A percentile compares a stretch with the other conserved stretches of the same genome.
These are phyloP conservation scores for Alloplasta piceator DNA, from an alignment of 2,888 invertebrate species.

Conservation along the genomic window DNA sequence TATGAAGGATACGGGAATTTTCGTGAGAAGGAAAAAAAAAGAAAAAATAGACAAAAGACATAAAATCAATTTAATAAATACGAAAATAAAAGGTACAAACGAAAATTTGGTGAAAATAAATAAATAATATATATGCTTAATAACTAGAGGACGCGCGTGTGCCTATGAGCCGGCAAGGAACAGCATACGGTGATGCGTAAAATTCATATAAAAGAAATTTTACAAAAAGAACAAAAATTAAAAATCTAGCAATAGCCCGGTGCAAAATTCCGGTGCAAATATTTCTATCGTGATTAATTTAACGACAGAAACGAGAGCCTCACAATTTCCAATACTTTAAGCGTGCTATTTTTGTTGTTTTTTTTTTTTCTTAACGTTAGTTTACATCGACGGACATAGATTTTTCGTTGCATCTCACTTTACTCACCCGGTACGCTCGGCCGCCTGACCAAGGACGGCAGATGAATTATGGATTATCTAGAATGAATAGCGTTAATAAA, in stretches of 20 bases:
- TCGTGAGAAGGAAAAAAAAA: conserved; percentile 32
- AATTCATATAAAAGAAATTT: conserved; percentile 11
- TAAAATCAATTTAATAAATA: conserved; percentile 53
- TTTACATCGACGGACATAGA: neutral
- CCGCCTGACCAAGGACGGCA: conserved; percentile 84
- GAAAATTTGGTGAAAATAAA: conserved; percentile 45
- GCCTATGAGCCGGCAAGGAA: conserved; percentile 52
- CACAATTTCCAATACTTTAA: conserved; percentile 24
- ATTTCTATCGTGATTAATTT: conserved; percentile 33
- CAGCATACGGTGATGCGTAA: conserved; percentile 27
- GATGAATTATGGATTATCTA: conserved; percentile 87
- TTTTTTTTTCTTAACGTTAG: conserved; percentile 14
- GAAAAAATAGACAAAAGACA: conserved; percentile 34
- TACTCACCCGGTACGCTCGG: conserved; percentile 86
- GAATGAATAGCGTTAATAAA: conserved; percentile 76
- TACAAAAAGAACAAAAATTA: conserved; percentile 21
- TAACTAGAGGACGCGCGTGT: conserved; percentile 21
- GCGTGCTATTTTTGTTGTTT: neutral
- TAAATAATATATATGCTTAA: conserved; percentile 39
- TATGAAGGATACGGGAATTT: neutral
- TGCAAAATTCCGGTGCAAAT: conserved; percentile 20
- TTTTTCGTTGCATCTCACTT: conserved; percentile 45
- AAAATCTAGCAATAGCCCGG: conserved; percentile 25
- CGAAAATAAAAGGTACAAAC: conserved; percentile 47
- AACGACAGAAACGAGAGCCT: conserved; percentile 32